A percentile compares a stretch with the other conserved stretches of the same genome.
Conservation (phyloP, 2,113 vertebrate genomes). For the Cynoglossus semilaevis region DNA sequence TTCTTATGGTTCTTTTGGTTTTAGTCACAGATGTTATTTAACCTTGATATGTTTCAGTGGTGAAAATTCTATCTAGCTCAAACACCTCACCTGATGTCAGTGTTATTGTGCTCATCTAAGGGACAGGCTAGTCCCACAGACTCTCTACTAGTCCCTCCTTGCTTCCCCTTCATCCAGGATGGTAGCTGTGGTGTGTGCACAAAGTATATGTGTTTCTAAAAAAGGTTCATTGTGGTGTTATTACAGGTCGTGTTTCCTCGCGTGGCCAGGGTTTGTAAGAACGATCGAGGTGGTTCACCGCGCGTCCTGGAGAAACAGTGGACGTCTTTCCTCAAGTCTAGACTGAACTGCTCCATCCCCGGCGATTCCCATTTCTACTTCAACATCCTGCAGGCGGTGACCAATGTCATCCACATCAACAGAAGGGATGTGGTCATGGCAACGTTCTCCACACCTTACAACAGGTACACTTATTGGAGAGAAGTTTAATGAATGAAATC, state of each 20-base stretch:
- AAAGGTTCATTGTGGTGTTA: not conserved
- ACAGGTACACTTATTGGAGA: constrained; percentile 92
- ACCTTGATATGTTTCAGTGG: no score
- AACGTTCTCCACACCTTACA: constrained; percentile 97
- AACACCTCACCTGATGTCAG: no score
- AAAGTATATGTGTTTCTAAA: no score
- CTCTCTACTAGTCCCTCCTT: no score
- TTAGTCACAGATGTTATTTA: no score
- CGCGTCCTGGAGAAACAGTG: constrained; percentile 98
- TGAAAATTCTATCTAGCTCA: no score
- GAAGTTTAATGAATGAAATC: not conserved
- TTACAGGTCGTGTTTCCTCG: constrained; percentile 92
- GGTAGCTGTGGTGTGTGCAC: no score
- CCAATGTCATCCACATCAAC: constrained; percentile 89
- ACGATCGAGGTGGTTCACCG: constrained; percentile 94
- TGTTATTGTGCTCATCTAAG: no score
- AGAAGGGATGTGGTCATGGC: constrained; percentile 93
- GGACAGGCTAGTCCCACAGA: no score
- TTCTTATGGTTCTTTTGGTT: no score
- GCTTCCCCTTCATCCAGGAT: no score
- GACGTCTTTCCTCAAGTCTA: constrained; percentile 97
- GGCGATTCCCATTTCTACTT: constrained; percentile 99
- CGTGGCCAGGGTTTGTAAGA: constrained; percentile 96
- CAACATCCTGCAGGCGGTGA: constrained; percentile 96
- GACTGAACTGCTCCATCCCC: constrained; percentile 96